Conservation (phyloP, 2,888 invertebrate genomes). For the Helleia helle region DNA sequence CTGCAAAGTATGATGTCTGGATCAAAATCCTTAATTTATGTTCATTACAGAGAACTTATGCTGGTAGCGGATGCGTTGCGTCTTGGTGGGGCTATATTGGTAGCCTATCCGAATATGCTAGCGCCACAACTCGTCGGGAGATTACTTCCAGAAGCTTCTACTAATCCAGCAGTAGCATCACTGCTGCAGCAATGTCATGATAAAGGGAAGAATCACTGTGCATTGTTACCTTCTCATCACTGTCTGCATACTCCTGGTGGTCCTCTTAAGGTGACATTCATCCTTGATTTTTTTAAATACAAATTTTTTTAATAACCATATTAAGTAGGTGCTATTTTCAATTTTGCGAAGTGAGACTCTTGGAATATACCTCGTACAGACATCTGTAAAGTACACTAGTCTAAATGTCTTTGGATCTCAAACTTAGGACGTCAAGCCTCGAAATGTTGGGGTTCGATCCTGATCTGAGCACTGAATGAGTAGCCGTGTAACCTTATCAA, state of each 20-base stretch:
- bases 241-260: conserved; percentile 99
- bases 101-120: conserved; percentile 94
- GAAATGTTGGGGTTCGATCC: too few species aligned
- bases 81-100: conserved; percentile 94
- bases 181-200: conserved; percentile 92
- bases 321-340: too few species aligned
- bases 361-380: too few species aligned
- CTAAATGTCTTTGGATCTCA: too few species aligned
- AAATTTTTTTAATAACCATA: too few species aligned
- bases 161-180: conserved; percentile 85
- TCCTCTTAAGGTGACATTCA: conserved; percentile 92
- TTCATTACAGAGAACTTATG: conserved; percentile 82
- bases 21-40: background rate
- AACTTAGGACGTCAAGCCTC: too few species aligned
- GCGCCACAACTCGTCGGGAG: conserved; percentile 95
- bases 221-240: conserved; percentile 93
- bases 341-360: too few species aligned
- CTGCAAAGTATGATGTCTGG: too few species aligned
- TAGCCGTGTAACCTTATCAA: too few species aligned
- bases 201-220: conserved; percentile 91
- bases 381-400: too few species aligned
- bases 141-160: conserved; percentile 85
- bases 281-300: too few species aligned
- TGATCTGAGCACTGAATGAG: too few species aligned
- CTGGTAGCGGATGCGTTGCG: conserved; percentile 94